Percentiles rank a stretch among this genome's conserved stretches.
Evolutionary conservation across 1,140 invertebrate genomes (phyloP).

Genomic region (Lordiphosa mommai): DNA sequence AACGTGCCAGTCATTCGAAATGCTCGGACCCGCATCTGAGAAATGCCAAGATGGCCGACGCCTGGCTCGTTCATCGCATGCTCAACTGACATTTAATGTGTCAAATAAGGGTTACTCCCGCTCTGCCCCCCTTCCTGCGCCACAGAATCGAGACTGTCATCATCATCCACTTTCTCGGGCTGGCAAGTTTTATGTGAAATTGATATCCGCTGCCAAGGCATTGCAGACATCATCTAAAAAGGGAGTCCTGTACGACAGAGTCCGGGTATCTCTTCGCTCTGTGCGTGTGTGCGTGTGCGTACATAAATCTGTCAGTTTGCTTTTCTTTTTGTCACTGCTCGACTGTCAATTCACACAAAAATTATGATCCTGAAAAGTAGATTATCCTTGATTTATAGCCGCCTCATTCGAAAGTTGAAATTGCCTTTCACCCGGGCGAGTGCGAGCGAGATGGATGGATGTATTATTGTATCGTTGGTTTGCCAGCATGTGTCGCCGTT

Average conservation of each 20-base stretch:
- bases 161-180: slow-evolving; percentile 65
- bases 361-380: slow-evolving; percentile 80
- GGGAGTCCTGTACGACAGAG: slow-evolving; percentile 36
- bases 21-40: slow-evolving; percentile 39
- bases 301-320: slow-evolving; percentile 79
- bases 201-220: slow-evolving; percentile 64
- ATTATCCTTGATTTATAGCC: slow-evolving; percentile 80
- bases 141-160: slow-evolving; percentile 27
- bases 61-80: slow-evolving; percentile 58
- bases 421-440: slow-evolving; percentile 39
- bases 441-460: slow-evolving; percentile 10
- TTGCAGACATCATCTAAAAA: slow-evolving; percentile 37
- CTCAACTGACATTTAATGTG: slow-evolving; percentile 73
- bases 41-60: slow-evolving; percentile 56
- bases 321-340: slow-evolving; percentile 75
- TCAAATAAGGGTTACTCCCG: slow-evolving; percentile 68
- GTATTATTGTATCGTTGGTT: slow-evolving; percentile 69
- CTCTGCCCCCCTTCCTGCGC: slow-evolving; percentile 1
- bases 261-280: slow-evolving; percentile 9
- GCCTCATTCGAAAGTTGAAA: slow-evolving; percentile 76
- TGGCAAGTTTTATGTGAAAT: slow-evolving; percentile 74
- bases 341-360: slow-evolving; percentile 79
- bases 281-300: slow-evolving; percentile 52
- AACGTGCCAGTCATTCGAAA: slow-evolving; percentile 70
- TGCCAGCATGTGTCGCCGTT: slow-evolving; percentile 64